Evolutionary conservation across 1,140 invertebrate genomes (phyloP), one percentile per base, ranked within the genome.

Genomic region (Diabrotica undecimpunctata): DNA sequence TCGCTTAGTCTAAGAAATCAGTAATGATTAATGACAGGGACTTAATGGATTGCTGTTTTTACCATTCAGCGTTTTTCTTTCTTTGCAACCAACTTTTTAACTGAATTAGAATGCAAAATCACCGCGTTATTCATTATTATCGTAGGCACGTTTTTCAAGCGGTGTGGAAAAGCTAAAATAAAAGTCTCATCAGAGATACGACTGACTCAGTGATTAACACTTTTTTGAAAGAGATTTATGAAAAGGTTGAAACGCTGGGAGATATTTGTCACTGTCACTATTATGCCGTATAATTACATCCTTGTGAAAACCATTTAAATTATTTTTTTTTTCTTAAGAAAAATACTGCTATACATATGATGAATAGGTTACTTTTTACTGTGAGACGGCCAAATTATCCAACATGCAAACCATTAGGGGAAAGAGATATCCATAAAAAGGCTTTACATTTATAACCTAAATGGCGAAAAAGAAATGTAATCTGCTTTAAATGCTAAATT

Each of bases 131-230:
- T 46, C 41, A 46, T 46, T 46, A 46, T 46, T 10, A 46, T 46
- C 41, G 41, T 46, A 46, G 41, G 41, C 41, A 46, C 41, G 41
- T 46, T 46, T 25, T 25, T 46, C 41, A 46, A 46, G 41, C 41
- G 41, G n/a, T 46, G 41, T 46, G 41, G n/a, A 46, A n/a, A 46
- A 46, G 41, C 41, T 46, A 46, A 46, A 46, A 46, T 46, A 46
- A 46, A 46, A 46, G 41, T 46, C 41, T 46, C 41, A 46, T 46
- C 41, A 46, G 41, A 46, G 41, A 46, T 46, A 46, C 41, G 41
- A 46, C 41, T 46, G 41, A 46, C 41, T 46, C n/a, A n/a, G 41
- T 46, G 41, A 46, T 46, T 46, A 46, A 46, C 41, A 46, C 41
- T 46, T 46, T 46, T n/a, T 46, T 8, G n/a, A 46, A 46, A 46